phyloP scores from a whole-genome alignment of 1,140 invertebrate species.

The Neuroterus valhalla region DNA sequence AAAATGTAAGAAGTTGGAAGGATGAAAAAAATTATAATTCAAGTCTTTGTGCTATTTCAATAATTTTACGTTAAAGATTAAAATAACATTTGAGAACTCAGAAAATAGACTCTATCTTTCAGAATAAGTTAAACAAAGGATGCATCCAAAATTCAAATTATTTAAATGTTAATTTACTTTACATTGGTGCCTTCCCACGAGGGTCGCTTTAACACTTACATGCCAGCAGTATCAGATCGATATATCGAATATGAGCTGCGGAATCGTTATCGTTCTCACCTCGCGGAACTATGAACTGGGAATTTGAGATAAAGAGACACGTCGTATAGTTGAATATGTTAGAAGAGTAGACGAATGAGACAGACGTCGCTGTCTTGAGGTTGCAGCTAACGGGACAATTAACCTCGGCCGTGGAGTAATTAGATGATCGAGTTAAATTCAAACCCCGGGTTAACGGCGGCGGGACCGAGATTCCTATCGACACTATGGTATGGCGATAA shows the following conservation, averaged over 20 bases:
- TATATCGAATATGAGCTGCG: conserved; percentile 46
- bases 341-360: conserved; percentile 15
- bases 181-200: conserved; percentile 40
- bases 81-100: too few species aligned
- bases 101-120: too few species aligned
- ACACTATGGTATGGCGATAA: conserved; percentile 31
- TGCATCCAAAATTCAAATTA: too few species aligned
- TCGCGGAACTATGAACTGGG: background rate
- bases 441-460: conserved; percentile 63
- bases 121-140: too few species aligned
- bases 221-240: conserved; percentile 47
- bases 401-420: conserved; percentile 67
- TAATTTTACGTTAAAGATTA: too few species aligned
- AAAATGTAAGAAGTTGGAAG: too few species aligned
- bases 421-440: conserved; percentile 70
- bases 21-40: too few species aligned
- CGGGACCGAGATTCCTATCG: conserved; percentile 55
- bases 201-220: conserved; percentile 41
- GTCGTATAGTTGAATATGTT: conserved; percentile 7
- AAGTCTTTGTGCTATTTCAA: too few species aligned
- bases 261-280: conserved; percentile 39
- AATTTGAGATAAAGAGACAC: conserved; percentile 24
- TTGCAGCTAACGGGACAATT: conserved; percentile 67
- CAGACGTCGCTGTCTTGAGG: conserved; percentile 35
- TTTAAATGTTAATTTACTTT: background rate